Conservation (phyloP, 2,113 vertebrate species). For the Tyrannus savana region DNA sequence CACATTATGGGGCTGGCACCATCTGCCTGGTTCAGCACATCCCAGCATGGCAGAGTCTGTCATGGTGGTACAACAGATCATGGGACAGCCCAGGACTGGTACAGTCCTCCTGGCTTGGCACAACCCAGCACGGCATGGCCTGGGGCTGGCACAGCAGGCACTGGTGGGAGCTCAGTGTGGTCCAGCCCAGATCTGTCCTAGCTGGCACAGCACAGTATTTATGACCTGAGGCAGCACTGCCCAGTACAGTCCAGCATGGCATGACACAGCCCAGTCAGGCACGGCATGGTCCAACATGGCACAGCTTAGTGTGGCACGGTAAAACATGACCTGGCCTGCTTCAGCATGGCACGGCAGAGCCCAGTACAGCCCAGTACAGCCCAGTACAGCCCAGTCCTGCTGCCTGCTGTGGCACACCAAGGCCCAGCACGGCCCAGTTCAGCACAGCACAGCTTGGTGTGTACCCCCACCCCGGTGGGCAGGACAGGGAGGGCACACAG, state of each 20-base stretch:
- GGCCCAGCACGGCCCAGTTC: background rate
- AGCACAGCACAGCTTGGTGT: fast-evolving
- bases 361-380: background rate
- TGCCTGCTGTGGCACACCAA: background rate
- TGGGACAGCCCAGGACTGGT: background rate
- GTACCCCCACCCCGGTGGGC: fast-evolving
- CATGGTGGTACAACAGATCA: background rate
- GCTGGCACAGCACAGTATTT: background rate
- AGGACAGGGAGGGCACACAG: background rate
- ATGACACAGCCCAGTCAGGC: background rate
- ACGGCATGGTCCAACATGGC: background rate
- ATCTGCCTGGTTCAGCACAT: background rate
- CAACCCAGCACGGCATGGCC: background rate
- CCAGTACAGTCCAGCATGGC: background rate
- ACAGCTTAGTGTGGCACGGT: background rate
- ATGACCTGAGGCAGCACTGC: background rate
- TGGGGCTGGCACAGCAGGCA: background rate
- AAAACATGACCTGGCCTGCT: no score
- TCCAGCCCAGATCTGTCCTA: background rate
- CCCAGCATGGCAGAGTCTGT: background rate
- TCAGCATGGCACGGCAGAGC: background rate
- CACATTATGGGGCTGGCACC: background rate
- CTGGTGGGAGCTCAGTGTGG: background rate
- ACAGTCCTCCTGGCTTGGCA: background rate
- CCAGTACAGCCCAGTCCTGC: background rate